Evolutionary conservation across 2,888 invertebrate species (phyloP), one percentile per base, ranked within the genome.

Genomic region (Operophtera brumata): DNA sequence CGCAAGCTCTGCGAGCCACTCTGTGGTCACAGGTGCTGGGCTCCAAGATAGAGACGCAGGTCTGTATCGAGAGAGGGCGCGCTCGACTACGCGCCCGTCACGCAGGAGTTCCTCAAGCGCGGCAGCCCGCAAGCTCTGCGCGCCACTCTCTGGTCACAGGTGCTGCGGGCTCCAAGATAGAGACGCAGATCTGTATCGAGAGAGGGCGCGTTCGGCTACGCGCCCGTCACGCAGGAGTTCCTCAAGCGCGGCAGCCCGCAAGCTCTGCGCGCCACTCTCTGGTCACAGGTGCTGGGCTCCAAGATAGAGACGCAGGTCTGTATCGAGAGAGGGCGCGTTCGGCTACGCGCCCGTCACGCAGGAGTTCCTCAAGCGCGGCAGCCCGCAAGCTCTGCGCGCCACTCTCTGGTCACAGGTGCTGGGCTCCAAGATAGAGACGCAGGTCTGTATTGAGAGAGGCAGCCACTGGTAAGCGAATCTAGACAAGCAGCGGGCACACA

Each of bases 1-100:
- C 97, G 0, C 92, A 94, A 64, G 91, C 92, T 59, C 90, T 96
- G 39, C 91, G 99, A 10, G 96, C 96, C 0, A 92, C 92, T 58
- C 91, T 98, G 0, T 99, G 98, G 98, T 92, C 95, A 0, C 94
- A 95, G 63, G 95, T 98, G 7, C 88, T 99, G 9, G 97, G 96
- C 13, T 94, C 96, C 40, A 94, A 95, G 67, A 90, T 95, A 2
- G 93, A 93, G 68, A 78, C 91, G 52, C 92, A 92, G 81, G 95
- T 39, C 10, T 5, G n/a, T 37, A 11, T 3, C 95, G 72, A 92
- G 94, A 64, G 95, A 97, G 12, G 84, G 96, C 9, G 91, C 92
- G 12, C 92, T 94, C 42, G 94, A 95, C 62, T 96, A 97, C 76
- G 95, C 97, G 0, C 97, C 97, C 0, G 91, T 97, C 34, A 95